phyloP scores from a whole-genome alignment of 2,113 vertebrate genomes.

The Ailuropoda melanoleuca region DNA sequence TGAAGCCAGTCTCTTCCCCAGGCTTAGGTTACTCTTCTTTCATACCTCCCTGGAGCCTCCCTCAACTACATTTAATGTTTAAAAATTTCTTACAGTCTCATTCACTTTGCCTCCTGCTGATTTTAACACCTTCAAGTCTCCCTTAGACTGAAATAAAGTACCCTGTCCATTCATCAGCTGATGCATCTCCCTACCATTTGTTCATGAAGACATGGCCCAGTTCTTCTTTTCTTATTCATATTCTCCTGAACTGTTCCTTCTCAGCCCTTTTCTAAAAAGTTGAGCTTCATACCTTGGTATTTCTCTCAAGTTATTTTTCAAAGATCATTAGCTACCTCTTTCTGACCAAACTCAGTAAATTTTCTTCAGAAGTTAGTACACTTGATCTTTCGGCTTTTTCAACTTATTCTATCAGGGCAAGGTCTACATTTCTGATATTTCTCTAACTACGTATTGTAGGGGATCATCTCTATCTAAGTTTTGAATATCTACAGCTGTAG shows the following conservation, averaged over 20 bases:
- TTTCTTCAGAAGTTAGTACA: slow-evolving; percentile 34
- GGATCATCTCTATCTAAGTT: neutral
- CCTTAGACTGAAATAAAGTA: neutral
- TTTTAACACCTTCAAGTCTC: neutral
- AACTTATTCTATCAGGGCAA: neutral
- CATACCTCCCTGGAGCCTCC: neutral
- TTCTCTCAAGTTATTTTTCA: slow-evolving; percentile 29
- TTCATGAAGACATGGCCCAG: neutral
- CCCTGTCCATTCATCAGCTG: neutral
- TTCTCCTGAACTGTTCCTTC: neutral
- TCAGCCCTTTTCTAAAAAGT: neutral
- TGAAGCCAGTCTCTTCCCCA: neutral
- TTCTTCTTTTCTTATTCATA: neutral
- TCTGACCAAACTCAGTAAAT: neutral
- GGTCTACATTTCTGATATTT: neutral
- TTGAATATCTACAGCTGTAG: neutral
- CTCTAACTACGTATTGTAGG: neutral
- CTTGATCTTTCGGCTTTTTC: neutral
- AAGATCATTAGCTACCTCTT: neutral
- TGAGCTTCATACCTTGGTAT: neutral
- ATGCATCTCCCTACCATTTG: neutral
- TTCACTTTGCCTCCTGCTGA: neutral
- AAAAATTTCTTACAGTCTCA: neutral
- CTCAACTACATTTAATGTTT: neutral
- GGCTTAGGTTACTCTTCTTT: neutral